Base-by-base conservation (phyloP, 2,797 vertebrate genomes). In the Tarsius wallacei region DNA sequence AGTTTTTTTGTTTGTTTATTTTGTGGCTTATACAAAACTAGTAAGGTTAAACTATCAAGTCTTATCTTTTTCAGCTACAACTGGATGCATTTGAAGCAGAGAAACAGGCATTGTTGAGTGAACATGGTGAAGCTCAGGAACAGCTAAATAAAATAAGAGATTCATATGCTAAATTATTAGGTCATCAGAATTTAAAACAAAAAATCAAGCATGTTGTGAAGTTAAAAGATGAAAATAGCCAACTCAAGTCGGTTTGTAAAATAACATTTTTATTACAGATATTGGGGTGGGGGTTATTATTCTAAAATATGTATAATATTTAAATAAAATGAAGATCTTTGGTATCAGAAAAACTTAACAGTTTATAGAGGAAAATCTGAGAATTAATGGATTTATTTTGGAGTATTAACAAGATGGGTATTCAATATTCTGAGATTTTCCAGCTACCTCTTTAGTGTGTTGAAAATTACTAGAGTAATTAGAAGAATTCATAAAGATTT, bases 181-280 rank as follows among this genome's bases (percentile, higher is more conserved):
- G 99, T 51, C 99, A 99, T 98, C 99, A 99, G 98, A 99, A 99
- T 98, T 99, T 99, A 97, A 99, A 99, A 97, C 99, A 99, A 98
- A 99, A 99, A 99, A 99, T 99, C 98, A 99, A 99, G 91, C 99
- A 99, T 47, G 99, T 99, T 97, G 99, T 99, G 98, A 99, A 99
- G 97, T 63, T 99, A 70, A 99, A 99, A 97, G 99, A 99, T 82
- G 99, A 99, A 93, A 99, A 99, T 53, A 84, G 98, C 3, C 96
- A 98, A 70, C 98, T 99, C 5, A 99, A 99, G 98, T 99, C 99
- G 99, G 99, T 99, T 90, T 96, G 98, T 97, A 71, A 85, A 95
- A 66, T 88, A n/a, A 61, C 31, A 17, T 36, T 71, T 53, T 42
- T 8, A 15, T 36, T 80, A 55, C 61, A 28, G 17, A 66, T 91